Evolutionary conservation across 2,888 invertebrate genomes (phyloP).

Genomic region (Acanthopleura granulata): DNA sequence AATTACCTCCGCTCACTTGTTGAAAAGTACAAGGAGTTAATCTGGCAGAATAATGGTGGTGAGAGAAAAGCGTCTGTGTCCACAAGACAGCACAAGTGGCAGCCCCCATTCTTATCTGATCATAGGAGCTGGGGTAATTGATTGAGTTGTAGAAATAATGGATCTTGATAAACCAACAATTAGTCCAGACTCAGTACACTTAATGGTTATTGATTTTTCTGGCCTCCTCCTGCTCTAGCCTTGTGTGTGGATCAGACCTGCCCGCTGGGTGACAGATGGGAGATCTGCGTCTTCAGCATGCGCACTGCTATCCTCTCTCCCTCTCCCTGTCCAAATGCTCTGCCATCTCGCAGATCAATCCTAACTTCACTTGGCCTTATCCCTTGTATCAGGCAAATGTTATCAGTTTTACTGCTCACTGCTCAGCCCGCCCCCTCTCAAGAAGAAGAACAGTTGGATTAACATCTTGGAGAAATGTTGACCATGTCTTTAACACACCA

Average conservation of each 20-base stretch:
- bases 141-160: slow-evolving; percentile 19
- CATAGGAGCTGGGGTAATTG: slow-evolving; percentile 11
- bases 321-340: no score
- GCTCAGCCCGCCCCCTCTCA: no score
- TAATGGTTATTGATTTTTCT: slow-evolving; percentile 16
- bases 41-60: neutral
- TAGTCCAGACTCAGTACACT: slow-evolving; percentile 18
- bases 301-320: no score
- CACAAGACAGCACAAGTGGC: neutral
- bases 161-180: slow-evolving; percentile 17
- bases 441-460: no score
- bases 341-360: no score
- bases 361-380: no score
- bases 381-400: no score
- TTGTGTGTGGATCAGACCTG: neutral
- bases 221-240: neutral
- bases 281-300: no score
- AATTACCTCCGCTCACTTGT: slow-evolving; percentile 1
- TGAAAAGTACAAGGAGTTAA: slow-evolving; percentile 8
- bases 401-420: no score
- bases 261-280: neutral
- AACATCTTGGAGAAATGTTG: no score
- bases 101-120: slow-evolving; percentile 10
- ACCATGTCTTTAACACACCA: no score
- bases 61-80: slow-evolving; percentile 4